Evolutionary conservation across 2,888 invertebrate species (phyloP).

Genomic region (Pecten maximus): DNA sequence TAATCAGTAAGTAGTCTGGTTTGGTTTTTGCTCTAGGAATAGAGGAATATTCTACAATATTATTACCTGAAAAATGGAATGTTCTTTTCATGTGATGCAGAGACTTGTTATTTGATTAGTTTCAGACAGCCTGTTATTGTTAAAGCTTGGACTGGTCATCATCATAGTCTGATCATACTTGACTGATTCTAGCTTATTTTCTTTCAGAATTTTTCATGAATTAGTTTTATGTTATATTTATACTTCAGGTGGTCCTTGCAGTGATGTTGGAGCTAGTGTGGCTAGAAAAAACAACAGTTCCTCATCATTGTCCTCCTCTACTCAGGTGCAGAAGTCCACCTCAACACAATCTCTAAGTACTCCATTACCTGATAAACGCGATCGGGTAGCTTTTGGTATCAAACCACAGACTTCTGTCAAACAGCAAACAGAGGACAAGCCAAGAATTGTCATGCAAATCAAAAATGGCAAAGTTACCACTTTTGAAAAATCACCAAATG

Average conservation of each 20-base stretch:
- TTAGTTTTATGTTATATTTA: neutral
- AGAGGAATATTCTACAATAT: too few relatives aligned
- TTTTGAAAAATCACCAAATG: constrained; percentile 74
- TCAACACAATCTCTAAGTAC: constrained; percentile 38
- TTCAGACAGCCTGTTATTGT: too few relatives aligned
- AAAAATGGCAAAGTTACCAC: constrained; percentile 79
- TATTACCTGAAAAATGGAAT: too few relatives aligned
- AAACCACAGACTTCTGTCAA: constrained; percentile 59
- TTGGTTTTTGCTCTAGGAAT: neutral
- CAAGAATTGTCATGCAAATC: constrained; percentile 80
- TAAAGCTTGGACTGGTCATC: neutral
- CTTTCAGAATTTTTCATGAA: too few relatives aligned
- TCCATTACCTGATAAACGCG: constrained; percentile 68
- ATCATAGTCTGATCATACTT: too few relatives aligned
- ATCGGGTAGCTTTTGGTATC: constrained; percentile 75
- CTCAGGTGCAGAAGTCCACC: neutral
- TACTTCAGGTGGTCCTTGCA: constrained; percentile 57
- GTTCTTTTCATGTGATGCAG: too few relatives aligned
- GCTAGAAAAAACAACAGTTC: constrained; percentile 51
- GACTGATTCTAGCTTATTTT: too few relatives aligned
- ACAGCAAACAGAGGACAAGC: constrained; percentile 56
- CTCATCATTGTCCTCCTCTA: constrained; percentile 17
- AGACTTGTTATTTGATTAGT: too few relatives aligned
- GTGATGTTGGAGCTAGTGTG: constrained; percentile 64
- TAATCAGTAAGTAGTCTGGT: constrained; percentile 42